These are phyloP conservation scores for Arrhamphus sclerolepis DNA, from an alignment of 2,797 vertebrate genomes.

Conservation along the genomic window DNA sequence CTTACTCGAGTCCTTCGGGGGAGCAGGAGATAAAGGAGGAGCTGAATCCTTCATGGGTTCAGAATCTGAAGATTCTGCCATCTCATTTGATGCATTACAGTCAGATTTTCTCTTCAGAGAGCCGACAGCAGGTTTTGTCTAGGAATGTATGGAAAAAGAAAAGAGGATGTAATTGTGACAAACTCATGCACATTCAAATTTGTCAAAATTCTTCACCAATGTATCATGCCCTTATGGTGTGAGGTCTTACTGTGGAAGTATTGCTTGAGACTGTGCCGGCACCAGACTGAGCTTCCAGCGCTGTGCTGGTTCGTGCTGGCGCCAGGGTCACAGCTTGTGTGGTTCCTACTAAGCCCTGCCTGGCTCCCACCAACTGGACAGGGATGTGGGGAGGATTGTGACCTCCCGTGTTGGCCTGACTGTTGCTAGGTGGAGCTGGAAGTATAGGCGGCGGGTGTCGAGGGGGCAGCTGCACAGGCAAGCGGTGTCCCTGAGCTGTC, in stretches of 20 bases:
- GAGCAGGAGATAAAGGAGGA: slow-evolving; percentile 79
- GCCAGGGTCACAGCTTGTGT: slow-evolving; percentile 89
- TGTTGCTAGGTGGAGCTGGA: slow-evolving; percentile 81
- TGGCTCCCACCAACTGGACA: slow-evolving; percentile 93
- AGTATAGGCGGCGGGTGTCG: slow-evolving; percentile 83
- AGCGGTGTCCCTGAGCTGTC: slow-evolving; percentile 77
- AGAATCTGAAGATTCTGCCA: slow-evolving; percentile 66
- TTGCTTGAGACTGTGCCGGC: slow-evolving; percentile 43
- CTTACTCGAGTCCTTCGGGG: slow-evolving; percentile 75
- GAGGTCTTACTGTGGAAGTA: slow-evolving; percentile 66
- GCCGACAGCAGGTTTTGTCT: slow-evolving; percentile 86
- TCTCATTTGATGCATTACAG: slow-evolving; percentile 85
- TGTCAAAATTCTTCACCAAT: neutral
- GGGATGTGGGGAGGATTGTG: slow-evolving; percentile 91
- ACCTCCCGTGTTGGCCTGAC: slow-evolving; percentile 71
- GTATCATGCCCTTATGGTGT: neutral
- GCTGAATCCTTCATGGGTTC: slow-evolving; percentile 74
- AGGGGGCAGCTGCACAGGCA: slow-evolving; percentile 79
- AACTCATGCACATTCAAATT: neutral
- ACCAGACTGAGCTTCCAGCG: slow-evolving; percentile 64
- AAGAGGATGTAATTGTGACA: neutral
- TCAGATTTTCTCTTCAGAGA: slow-evolving; percentile 93
- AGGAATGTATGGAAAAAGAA: neutral
- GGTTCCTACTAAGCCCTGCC: slow-evolving; percentile 88
- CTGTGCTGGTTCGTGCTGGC: slow-evolving; percentile 71